Evolutionary conservation across 2,113 vertebrate species (phyloP).

Genomic region (Vicugna pacos): DNA sequence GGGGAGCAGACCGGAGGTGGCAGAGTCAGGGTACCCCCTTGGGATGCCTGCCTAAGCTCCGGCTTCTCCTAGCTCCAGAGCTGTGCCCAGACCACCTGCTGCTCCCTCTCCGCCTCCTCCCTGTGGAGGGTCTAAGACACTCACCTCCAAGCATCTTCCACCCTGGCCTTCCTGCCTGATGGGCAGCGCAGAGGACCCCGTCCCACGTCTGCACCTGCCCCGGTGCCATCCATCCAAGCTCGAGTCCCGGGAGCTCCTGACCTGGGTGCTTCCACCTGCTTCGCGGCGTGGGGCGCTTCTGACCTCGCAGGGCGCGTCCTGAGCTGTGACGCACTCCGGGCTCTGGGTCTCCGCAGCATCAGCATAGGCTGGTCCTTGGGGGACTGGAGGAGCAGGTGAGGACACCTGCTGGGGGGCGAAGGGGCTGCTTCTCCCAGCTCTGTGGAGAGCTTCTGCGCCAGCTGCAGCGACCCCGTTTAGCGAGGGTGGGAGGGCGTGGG

Average conservation of each 20-base stretch:
- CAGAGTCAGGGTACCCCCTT: neutral
- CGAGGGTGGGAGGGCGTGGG: neutral
- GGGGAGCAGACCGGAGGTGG: neutral
- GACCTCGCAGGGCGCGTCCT: neutral
- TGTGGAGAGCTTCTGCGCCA: neutral
- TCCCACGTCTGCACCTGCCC: neutral
- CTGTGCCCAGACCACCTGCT: accelerated
- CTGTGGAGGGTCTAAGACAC: neutral
- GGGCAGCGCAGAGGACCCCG: neutral
- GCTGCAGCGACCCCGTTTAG: neutral
- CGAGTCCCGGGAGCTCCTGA: neutral
- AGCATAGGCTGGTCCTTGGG: neutral
- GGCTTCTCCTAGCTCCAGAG: neutral
- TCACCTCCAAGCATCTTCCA: neutral
- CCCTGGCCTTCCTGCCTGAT: neutral
- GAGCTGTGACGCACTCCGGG: neutral
- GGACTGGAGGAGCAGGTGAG: neutral
- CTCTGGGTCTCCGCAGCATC: too few species aligned
- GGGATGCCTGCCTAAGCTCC: neutral
- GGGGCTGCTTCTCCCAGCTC: neutral
- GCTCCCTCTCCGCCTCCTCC: neutral
- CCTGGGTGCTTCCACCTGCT: neutral
- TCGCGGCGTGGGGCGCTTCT: neutral
- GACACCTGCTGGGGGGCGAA: neutral
- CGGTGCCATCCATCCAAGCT: neutral